Evolutionary conservation across 2,797 vertebrate species (phyloP), one percentile per base, ranked within the genome.

Genomic region (Pangasius sanitwongsei): DNA sequence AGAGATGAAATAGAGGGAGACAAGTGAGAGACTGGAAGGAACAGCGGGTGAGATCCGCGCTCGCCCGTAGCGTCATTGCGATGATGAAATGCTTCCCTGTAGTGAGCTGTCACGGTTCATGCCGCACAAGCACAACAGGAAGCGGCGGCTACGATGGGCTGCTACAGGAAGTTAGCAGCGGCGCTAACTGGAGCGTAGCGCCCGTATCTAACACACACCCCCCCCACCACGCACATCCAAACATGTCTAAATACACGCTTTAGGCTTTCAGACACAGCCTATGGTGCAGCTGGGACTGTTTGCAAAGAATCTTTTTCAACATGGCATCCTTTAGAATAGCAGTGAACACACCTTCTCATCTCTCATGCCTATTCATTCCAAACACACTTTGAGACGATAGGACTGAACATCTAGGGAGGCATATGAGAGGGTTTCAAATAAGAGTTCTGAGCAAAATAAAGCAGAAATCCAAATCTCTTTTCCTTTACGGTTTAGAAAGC

Each of bases 21-120:
- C 63, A 78, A 86, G 72, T 57, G 89, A 88, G 83, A 86, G 85
- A 85, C 41, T 78, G 80, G 86, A 72, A 72, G 78, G 63, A 88
- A 85, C 88, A 89, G 90, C 90, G 89, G 88, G 91, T 87, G 87
- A 91, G 89, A 72, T 87, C 78, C 63, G 89, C 34, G 81, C 77
- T 88, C 65, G 89, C 91, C 89, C 84, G 50, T 85, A 86, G 89
- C 74, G 88, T 83, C 55, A 86, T 77, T 78, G 77, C 87, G 57
- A 85, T 88, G 91, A 91, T 91, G 81, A 90, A 91, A 90, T 86
- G 85, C 91, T 90, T 87, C 88, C 89, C 89, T 80, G 82, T 90
- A 91, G 87, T 74, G 91, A 87, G 86, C 87, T 89, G 88, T 90
- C 91, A 89, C 81, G 50, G 86, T 78, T 85, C 78, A 77, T 28